These are phyloP conservation scores for Lasioglossum malachurum DNA, from an alignment of 2,888 invertebrate species.

Conservation along the genomic window DNA sequence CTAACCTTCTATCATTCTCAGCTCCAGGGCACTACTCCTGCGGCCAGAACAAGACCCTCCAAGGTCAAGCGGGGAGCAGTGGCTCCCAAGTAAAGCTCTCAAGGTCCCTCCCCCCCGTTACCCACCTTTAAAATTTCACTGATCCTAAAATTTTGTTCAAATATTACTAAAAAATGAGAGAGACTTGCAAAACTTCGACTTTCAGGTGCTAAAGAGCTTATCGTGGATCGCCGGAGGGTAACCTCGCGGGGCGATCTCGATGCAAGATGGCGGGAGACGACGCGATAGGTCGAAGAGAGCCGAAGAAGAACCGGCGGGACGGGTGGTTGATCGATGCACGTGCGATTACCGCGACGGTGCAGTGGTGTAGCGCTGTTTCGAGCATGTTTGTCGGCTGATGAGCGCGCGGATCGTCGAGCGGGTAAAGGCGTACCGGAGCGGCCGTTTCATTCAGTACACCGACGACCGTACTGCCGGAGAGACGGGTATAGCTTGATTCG, in stretches of 20 bases:
- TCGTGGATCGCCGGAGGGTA: background rate
- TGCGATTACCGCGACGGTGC: constrained; percentile 19
- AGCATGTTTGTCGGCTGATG: constrained; percentile 25
- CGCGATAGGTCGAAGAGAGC: background rate
- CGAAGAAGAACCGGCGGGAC: background rate
- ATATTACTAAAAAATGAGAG: background rate
- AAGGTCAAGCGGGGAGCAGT: background rate
- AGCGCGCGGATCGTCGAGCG: constrained; percentile 39
- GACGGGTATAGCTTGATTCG: constrained; percentile 35
- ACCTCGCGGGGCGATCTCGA: background rate
- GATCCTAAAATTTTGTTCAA: background rate
- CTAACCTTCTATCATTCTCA: background rate
- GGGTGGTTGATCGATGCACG: constrained; percentile 33
- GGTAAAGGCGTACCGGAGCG: constrained; percentile 57
- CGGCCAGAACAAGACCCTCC: background rate
- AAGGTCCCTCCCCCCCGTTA: background rate
- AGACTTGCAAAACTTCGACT: background rate
- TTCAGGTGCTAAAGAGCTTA: background rate
- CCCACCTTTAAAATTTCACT: background rate
- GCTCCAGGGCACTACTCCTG: background rate
- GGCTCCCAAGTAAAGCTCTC: background rate
- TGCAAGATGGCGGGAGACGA: background rate
- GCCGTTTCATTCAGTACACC: constrained; percentile 67
- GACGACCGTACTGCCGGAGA: constrained; percentile 59
- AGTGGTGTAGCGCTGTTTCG: background rate